phyloP scores from a whole-genome alignment of 2,113 vertebrate species.

The Meleagris gallopavo region DNA sequence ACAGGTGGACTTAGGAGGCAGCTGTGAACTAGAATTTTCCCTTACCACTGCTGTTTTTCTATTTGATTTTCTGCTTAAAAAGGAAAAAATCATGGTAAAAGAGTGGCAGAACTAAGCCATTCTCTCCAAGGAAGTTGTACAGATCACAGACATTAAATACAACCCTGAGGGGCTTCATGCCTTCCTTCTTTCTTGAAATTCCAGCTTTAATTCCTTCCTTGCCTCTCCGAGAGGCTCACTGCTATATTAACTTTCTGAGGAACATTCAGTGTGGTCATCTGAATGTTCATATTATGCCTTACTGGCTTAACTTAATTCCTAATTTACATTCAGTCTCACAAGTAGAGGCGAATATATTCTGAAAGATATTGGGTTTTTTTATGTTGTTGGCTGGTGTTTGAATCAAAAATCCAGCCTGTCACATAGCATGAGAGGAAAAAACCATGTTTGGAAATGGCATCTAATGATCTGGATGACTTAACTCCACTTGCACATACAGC shows the following conservation, averaged over 20 bases:
- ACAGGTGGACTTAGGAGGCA: fast-evolving
- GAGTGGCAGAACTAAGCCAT: not conserved
- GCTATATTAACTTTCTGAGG: not conserved
- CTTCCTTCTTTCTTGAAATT: not conserved
- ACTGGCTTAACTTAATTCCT: not conserved
- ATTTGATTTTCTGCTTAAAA: not conserved
- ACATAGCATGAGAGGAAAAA: not conserved
- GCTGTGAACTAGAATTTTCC: not conserved
- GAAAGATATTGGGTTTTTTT: not conserved
- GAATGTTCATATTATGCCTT: not conserved
- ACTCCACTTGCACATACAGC: not conserved
- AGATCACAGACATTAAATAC: not conserved
- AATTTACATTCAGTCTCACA: not conserved
- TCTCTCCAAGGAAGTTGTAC: not conserved
- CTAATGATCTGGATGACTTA: not conserved
- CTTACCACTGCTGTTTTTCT: not conserved
- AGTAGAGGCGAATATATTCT: not conserved
- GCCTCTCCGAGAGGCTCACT: not conserved
- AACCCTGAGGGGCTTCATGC: not conserved
- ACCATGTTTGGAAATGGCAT: not conserved
- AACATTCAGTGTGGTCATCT: not conserved
- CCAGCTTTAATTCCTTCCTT: not conserved
- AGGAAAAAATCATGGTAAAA: not conserved
- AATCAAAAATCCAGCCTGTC: not conserved
- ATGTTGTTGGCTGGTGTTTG: not conserved